These are phyloP conservation scores for Sepioteuthis lessoniana DNA, from an alignment of 2,888 invertebrate genomes.

Conservation along the genomic window DNA sequence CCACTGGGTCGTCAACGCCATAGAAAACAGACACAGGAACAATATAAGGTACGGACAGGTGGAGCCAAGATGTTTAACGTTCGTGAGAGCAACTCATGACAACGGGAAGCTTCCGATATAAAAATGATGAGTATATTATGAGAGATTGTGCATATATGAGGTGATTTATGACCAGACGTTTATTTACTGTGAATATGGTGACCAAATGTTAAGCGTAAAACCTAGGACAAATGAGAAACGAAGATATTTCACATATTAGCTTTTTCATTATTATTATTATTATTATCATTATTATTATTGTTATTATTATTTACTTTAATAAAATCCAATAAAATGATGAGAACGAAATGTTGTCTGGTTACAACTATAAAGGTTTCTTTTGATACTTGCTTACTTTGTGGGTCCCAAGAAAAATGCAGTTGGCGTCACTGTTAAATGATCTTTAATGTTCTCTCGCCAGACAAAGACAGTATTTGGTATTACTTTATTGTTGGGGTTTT, in stretches of 20 bases:
- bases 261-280: no score
- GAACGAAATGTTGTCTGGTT: neutral
- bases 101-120: neutral
- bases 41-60: slow-evolving; percentile 6
- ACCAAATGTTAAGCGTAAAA: neutral
- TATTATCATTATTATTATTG: no score
- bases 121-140: neutral
- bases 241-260: neutral
- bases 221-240: neutral
- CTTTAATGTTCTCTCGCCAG: no score
- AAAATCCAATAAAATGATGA: neutral
- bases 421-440: no score
- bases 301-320: neutral
- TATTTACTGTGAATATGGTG: neutral
- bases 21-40: neutral
- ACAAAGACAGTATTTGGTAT: no score
- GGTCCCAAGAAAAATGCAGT: no score
- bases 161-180: neutral
- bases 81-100: neutral
- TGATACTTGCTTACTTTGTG: no score
- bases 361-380: no score
- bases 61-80: neutral
- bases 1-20: neutral
- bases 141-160: neutral
- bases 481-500: no score